phyloP scores from a whole-genome alignment of 92 coral and sea anemone genomes.

The Siderastrea radians region DNA sequence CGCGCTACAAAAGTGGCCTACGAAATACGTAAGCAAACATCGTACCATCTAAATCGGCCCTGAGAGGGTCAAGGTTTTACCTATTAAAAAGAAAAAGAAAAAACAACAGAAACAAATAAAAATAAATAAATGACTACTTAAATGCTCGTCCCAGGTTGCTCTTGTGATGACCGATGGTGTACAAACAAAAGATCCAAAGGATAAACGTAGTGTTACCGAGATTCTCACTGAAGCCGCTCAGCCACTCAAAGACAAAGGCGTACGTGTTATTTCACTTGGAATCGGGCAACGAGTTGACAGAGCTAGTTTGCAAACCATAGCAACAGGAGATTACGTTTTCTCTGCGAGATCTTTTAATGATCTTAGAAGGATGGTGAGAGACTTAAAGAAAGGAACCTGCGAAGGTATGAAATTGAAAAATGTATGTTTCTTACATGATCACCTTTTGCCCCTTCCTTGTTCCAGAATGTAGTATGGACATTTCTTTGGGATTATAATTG shows the following conservation, averaged over 20 bases:
- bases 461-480: too few species aligned
- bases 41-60: too few species aligned
- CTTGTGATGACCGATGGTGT: slow-evolving; percentile 45
- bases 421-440: too few species aligned
- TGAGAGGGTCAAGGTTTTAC: too few species aligned
- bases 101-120: too few species aligned
- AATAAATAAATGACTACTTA: not conserved
- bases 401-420: not conserved
- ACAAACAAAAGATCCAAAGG: slow-evolving; percentile 6
- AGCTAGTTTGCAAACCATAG: slow-evolving; percentile 16
- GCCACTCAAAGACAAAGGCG: slow-evolving; percentile 39
- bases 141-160: slow-evolving; percentile 22
- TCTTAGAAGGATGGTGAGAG: slow-evolving; percentile 13
- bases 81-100: too few species aligned
- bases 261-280: slow-evolving; percentile 31
- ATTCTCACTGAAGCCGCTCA: slow-evolving; percentile 24
- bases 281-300: slow-evolving; percentile 22
- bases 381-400: slow-evolving; percentile 39
- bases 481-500: too few species aligned
- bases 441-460: too few species aligned
- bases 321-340: slow-evolving; percentile 9
- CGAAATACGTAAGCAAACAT: too few species aligned
- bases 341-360: not conserved
- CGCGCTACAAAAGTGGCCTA: too few species aligned
- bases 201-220: not conserved